A percentile compares a stretch with the other conserved stretches of the same genome.
These are phyloP conservation scores for Andrena bicolor DNA, from an alignment of 2,888 invertebrate species.

Conservation along the genomic window DNA sequence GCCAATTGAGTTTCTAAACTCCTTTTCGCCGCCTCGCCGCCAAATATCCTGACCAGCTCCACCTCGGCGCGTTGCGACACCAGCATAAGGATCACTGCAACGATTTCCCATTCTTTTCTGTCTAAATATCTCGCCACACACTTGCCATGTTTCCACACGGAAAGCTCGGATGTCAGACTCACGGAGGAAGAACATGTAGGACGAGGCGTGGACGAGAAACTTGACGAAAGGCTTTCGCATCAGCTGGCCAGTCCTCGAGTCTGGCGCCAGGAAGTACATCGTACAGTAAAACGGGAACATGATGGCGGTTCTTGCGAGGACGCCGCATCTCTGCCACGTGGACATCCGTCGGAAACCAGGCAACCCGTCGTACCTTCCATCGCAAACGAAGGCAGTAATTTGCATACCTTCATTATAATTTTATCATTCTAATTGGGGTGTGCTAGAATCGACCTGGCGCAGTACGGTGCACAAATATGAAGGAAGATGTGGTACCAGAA, in stretches of 20 bases:
- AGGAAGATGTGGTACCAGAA: no score
- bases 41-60: constrained; percentile 90
- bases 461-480: no score
- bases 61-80: constrained; percentile 96
- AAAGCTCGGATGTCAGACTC: constrained; percentile 83
- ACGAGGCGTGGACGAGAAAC: constrained; percentile 97
- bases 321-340: constrained; percentile 90
- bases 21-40: constrained; percentile 89
- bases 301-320: constrained; percentile 91
- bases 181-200: constrained; percentile 97
- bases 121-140: not conserved
- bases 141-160: no score
- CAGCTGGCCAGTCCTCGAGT: constrained; percentile 91
- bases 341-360: constrained; percentile 96
- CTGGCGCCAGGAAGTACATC: constrained; percentile 94
- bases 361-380: constrained; percentile 92
- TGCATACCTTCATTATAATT: no score
- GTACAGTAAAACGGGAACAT: constrained; percentile 95
- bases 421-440: no score
- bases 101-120: constrained; percentile 3
- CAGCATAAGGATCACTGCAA: constrained; percentile 94
- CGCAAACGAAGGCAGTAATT: not conserved
- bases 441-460: no score
- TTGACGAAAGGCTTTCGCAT: constrained; percentile 98
- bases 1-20: constrained; percentile 88